Percentiles rank a stretch among this genome's conserved stretches.
These are phyloP conservation scores for Drosophila nasuta DNA, from an alignment of 1,140 invertebrate species.

Conservation along the genomic window DNA sequence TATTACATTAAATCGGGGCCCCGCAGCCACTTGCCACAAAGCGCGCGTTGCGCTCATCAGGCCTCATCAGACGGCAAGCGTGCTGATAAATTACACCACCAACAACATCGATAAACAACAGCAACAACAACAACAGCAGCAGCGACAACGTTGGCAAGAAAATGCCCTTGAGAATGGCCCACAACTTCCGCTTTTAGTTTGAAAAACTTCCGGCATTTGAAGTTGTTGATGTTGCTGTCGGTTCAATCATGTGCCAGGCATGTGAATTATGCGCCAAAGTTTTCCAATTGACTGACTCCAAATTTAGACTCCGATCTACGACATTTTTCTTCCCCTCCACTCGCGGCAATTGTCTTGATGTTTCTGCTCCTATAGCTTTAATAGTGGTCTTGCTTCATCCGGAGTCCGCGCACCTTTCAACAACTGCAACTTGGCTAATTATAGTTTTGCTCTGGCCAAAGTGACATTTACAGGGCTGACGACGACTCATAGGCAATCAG, in stretches of 20 bases:
- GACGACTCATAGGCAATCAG: constrained; percentile 13
- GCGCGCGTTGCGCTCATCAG: constrained; percentile 6
- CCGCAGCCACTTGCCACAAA: constrained; percentile 43
- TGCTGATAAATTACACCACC: constrained; percentile 48
- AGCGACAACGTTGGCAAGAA: not conserved
- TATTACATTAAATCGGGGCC: constrained; percentile 62
- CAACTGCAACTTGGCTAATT: constrained; percentile 60
- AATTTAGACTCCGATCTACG: constrained; percentile 54
- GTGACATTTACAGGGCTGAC: constrained; percentile 70
- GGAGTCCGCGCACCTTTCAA: constrained; percentile 56
- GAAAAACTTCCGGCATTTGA: constrained; percentile 67
- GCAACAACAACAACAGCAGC: constrained; percentile 7
- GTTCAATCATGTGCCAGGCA: constrained; percentile 55
- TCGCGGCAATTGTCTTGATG: constrained; percentile 10
- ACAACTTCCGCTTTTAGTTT: constrained; percentile 65
- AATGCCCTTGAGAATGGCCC: constrained; percentile 72
- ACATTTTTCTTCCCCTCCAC: constrained; percentile 1
- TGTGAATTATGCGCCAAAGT: constrained; percentile 67
- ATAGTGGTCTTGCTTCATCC: not conserved
- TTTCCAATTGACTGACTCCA: constrained; percentile 62
- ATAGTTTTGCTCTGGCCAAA: constrained; percentile 57
- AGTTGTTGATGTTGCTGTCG: constrained; percentile 19
- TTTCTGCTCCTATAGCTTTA: not conserved
- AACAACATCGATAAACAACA: constrained; percentile 1
- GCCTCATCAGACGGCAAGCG: constrained; percentile 16